phyloP scores from a whole-genome alignment of 2,888 invertebrate species.

The Ichneumon xanthorius region DNA sequence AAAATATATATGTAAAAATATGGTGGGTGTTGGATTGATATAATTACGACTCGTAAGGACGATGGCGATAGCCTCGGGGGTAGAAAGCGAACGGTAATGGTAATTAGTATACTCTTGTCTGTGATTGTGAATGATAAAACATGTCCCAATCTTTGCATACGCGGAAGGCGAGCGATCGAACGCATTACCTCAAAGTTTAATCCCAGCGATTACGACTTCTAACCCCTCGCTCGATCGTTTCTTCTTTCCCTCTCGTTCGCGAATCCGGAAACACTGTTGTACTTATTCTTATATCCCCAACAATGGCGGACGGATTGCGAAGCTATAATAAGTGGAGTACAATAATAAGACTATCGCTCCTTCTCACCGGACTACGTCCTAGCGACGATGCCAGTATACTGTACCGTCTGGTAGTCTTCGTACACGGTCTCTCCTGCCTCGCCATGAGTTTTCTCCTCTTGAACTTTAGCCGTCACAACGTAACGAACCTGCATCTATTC shows the following conservation, averaged over 20 bases:
- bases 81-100: too few species aligned
- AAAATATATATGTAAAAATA: too few species aligned
- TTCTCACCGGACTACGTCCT: slow-evolving; percentile 47
- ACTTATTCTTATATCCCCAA: not conserved
- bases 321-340: slow-evolving; percentile 30
- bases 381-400: slow-evolving; percentile 3
- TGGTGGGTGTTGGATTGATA: too few species aligned
- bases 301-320: slow-evolving; percentile 4
- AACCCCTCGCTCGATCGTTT: not conserved
- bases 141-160: too few species aligned
- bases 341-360: slow-evolving; percentile 23
- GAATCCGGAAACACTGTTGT: not conserved
- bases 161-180: too few species aligned
- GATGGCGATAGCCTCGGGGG: too few species aligned
- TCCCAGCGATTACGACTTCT: too few species aligned
- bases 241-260: too few species aligned
- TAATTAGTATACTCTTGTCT: too few species aligned
- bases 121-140: too few species aligned
- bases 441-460: not conserved
- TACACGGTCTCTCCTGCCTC: not conserved
- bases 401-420: slow-evolving; percentile 29
- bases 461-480: slow-evolving; percentile 2
- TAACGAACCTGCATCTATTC: not conserved
- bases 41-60: too few species aligned
- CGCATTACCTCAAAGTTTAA: too few species aligned